Conservation (phyloP, 1,140 invertebrate species). For the Sminthurides bifidus region DNA sequence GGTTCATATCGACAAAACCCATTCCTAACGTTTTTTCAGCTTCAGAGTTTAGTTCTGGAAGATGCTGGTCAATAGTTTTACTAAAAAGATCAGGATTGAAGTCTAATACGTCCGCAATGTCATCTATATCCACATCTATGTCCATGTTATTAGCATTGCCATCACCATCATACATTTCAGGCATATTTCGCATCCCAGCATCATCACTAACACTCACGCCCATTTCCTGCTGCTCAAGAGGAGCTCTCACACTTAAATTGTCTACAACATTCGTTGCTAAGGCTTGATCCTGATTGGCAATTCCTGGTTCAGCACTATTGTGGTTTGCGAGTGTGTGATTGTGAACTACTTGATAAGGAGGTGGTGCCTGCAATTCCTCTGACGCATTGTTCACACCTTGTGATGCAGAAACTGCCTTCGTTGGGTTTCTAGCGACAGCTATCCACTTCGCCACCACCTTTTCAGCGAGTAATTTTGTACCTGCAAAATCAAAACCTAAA, state of each 20-base stretch:
- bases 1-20: not conserved
- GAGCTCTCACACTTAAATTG: too few relatives aligned
- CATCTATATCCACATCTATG: constrained; percentile 6
- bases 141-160: not conserved
- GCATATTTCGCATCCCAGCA: not conserved
- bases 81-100: constrained; percentile 22
- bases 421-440: constrained; percentile 55
- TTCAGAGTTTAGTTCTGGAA: not conserved
- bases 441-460: constrained; percentile 83
- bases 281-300: too few relatives aligned
- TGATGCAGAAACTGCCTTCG: constrained; percentile 8
- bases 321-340: not conserved
- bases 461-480: constrained; percentile 56
- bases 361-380: not conserved
- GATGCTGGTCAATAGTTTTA: constrained; percentile 13
- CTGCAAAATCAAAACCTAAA: constrained; percentile 42
- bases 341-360: not conserved
- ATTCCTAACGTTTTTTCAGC: not conserved
- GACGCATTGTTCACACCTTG: constrained; percentile 1
- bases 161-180: not conserved
- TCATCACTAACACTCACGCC: not conserved
- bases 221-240: not conserved
- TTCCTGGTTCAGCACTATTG: too few relatives aligned
- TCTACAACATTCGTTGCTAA: too few relatives aligned
- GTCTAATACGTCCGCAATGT: constrained; percentile 13